Base-by-base conservation (phyloP, 2,113 vertebrate genomes). In the Alexandromys fortis region DNA sequence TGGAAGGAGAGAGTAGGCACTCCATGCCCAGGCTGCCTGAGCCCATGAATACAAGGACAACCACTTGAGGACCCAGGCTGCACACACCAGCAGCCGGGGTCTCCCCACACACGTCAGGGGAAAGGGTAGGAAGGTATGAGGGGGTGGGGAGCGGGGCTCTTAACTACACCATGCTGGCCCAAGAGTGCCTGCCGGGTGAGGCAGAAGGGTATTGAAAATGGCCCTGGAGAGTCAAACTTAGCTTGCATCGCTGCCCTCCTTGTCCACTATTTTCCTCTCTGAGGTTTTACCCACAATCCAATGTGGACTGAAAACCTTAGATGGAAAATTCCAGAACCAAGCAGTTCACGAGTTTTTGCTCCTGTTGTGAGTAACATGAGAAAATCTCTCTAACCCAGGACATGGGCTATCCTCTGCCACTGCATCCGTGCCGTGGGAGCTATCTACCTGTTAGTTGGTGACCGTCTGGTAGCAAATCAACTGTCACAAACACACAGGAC, bases 161-260 rank as follows among this genome's bases (percentile, higher is more conserved):
- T 1, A 1, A 16, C 10, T 12, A 2, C 1, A 8, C 78, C 1
- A 1, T 3, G 1, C 22, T 2, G 76, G 10, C 82, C 8, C 0
- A 0, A 1, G n/a, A 77, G 78, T 45, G 17, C 21, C 30, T 33
- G 28, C 81, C 3, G 17, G 33, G 38, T 4, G 11, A 38, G 0
- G 52, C 24, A 0, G 7, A 6, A 1, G 30, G 24, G 9, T 4
- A 33, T 1, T 3, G 12, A 61, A 38, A n/a, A 45, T 22, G 52
- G 89, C 12, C 7, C 47, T 4, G 65, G 35, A 2, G 11, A 10
- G 88, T 7, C 28, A 7, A 10, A 4, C 89, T 28, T 38, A 12
- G 76, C 30, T 2, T 21, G 5, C 0, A 3, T 7, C 3, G 7
- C 33, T 61, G n/a, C 63, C 11, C 11, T 52, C 67, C 67, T 24